Evolutionary conservation across 2,113 vertebrate genomes (phyloP), one percentile per base, ranked within the genome.

Genomic region (Heterocephalus glaber): DNA sequence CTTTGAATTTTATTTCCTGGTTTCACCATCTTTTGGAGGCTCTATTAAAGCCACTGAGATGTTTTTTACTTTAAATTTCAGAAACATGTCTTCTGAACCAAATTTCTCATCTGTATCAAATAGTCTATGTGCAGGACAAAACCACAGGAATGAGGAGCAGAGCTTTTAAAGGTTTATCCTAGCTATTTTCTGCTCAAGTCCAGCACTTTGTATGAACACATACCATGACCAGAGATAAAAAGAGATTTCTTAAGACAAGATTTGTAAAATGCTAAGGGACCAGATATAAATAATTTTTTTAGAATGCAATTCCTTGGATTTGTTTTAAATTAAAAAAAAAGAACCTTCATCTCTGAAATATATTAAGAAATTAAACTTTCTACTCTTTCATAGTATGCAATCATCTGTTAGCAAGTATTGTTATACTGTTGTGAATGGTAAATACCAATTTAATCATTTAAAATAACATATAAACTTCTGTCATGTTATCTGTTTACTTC

Each of bases 1-100:
- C 47, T n/a, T 49, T 86, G 12, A 92, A 81, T 87, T 91, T 92
- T 7, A 56, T 80, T 12, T 76, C 52, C 28, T 81, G 47, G 56
- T 20, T 52, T 76, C 28, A 91, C 47, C 1, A 1, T 38, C 72
- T 89, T 60, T 7, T 17, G 44, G 17, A 74, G 0, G 8, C 10
- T 90, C 33, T 70, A 49, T 47, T 88, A 47, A 87, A 93, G 20
- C 4, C 20, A 81, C 11, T 80, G 24, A 54, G 49, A 65, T 17
- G 2, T 76, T 65, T 92, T 89, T 89, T 68, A 91, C 52, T 65
- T 90, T 79, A 93, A 44, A 87, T 94, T 47, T 92, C 68, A 92
- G 58, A 87, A 91, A 52, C n/a, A 12, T 68, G 49, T 93, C 91
- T 86, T 52, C 80, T 92, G 58, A 44, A 65, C 10, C 82, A 68